A percentile compares a stretch with the other conserved stretches of the same genome.
Evolutionary conservation across 2,888 invertebrate genomes (phyloP).

Genomic region (Capitulum mitella): DNA sequence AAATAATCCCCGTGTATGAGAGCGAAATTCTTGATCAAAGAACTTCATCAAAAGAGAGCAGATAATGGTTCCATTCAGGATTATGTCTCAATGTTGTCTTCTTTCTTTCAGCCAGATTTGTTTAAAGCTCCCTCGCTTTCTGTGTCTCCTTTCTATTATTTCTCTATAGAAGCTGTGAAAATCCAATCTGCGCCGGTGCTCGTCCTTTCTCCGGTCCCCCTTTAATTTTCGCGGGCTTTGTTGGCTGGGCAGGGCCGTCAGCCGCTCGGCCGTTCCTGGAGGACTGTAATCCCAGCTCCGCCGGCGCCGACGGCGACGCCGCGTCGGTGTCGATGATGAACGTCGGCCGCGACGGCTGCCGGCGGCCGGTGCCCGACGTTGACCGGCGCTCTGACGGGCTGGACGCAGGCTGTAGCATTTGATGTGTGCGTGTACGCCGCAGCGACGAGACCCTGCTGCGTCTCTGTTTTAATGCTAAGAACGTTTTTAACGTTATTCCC

Average conservation of each 20-base stretch:
- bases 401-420: too few relatives aligned
- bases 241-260: background rate
- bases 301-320: background rate
- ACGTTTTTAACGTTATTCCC: too few relatives aligned
- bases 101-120: constrained; percentile 17
- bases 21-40: background rate
- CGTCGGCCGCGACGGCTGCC: too few relatives aligned
- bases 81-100: constrained; percentile 23
- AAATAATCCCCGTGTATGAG: background rate
- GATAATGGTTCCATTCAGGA: constrained; percentile 2
- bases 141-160: constrained; percentile 9
- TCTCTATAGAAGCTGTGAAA: constrained; percentile 6
- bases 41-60: background rate
- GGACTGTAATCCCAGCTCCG: background rate
- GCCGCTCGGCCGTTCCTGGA: background rate
- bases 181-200: constrained; percentile 4
- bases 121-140: constrained; percentile 18
- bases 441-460: too few relatives aligned
- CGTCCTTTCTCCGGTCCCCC: background rate
- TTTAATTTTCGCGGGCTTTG: constrained; percentile 1
- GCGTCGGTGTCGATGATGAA: background rate
- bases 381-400: too few relatives aligned
- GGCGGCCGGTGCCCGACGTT: too few relatives aligned
- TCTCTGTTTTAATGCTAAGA: too few relatives aligned
- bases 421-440: too few relatives aligned